Evolutionary conservation across 1,140 invertebrate genomes (phyloP).

Genomic region (Helicorthomorpha holstii): DNA sequence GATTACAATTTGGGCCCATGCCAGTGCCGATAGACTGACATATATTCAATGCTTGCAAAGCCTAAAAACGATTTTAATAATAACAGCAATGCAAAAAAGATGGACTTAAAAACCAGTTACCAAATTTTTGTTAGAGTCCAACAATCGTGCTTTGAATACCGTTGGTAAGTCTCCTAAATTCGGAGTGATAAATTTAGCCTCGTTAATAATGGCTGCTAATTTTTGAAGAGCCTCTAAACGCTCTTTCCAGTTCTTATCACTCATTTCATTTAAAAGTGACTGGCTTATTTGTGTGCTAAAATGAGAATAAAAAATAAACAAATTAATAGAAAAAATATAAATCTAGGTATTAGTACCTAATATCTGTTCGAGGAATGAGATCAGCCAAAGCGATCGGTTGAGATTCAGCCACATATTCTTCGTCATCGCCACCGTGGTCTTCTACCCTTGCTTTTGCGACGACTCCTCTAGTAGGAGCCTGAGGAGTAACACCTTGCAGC

Average conservation of each 20-base stretch:
- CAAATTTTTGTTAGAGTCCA: conserved; percentile 82
- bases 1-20: conserved; percentile 62
- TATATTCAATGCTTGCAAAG: conserved; percentile 58
- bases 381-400: conserved; percentile 40
- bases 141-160: conserved; percentile 50
- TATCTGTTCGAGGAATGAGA: conserved; percentile 55
- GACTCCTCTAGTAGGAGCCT: conserved; percentile 46
- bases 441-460: conserved; percentile 13
- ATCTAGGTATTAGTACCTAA: conserved; percentile 24
- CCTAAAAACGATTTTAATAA: conserved; percentile 21
- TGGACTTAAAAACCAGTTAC: conserved; percentile 12
- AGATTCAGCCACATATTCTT: conserved; percentile 32
- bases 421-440: conserved; percentile 24
- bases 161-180: conserved; percentile 66
- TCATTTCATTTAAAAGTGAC: conserved; percentile 55
- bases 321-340: neutral
- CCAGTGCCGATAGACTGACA: conserved; percentile 58
- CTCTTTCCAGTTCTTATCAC: conserved; percentile 90
- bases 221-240: conserved; percentile 67
- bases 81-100: neutral
- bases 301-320: neutral
- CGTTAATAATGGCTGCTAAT: conserved; percentile 50
- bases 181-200: conserved; percentile 59
- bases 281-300: conserved; percentile 61
- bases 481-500: conserved; percentile 40